These are phyloP conservation scores for Calypte anna DNA, from an alignment of 2,113 vertebrate genomes.

Conservation along the genomic window DNA sequence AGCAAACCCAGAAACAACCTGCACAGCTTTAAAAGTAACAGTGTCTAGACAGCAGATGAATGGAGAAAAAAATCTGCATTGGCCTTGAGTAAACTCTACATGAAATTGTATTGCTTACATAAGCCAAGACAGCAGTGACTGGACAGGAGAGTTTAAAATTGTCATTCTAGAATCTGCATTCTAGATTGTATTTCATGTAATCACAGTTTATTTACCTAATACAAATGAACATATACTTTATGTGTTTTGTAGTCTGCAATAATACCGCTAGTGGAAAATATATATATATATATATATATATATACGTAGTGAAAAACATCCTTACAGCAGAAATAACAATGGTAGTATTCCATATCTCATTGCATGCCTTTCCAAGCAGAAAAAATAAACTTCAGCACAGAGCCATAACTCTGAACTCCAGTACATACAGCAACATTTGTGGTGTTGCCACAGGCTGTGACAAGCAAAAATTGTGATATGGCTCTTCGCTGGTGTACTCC, in stretches of 20 bases:
- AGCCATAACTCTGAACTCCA: not conserved
- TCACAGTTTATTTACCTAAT: not conserved
- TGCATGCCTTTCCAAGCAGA: not conserved
- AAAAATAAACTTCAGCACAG: not conserved
- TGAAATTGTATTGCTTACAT: not conserved
- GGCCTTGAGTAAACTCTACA: constrained; percentile 25
- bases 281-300: not conserved
- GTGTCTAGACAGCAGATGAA: constrained; percentile 67
- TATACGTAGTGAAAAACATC: not conserved
- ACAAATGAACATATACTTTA: not conserved
- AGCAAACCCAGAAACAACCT: constrained; percentile 45
- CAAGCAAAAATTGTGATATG: not conserved
- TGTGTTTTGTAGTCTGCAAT: not conserved
- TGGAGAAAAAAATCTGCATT: constrained; percentile 12
- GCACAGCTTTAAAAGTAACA: constrained; percentile 39
- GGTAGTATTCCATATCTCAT: not conserved
- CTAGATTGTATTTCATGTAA: not conserved
- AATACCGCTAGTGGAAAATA: not conserved
- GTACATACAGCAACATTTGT: not conserved
- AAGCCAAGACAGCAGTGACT: not conserved
- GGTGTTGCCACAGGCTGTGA: not conserved
- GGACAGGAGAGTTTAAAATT: not conserved
- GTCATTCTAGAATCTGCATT: not conserved
- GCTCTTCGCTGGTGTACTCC: not conserved
- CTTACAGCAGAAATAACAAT: not conserved